phyloP scores from a whole-genome alignment of 2,888 invertebrate genomes.

The Hedychridium roseum region DNA sequence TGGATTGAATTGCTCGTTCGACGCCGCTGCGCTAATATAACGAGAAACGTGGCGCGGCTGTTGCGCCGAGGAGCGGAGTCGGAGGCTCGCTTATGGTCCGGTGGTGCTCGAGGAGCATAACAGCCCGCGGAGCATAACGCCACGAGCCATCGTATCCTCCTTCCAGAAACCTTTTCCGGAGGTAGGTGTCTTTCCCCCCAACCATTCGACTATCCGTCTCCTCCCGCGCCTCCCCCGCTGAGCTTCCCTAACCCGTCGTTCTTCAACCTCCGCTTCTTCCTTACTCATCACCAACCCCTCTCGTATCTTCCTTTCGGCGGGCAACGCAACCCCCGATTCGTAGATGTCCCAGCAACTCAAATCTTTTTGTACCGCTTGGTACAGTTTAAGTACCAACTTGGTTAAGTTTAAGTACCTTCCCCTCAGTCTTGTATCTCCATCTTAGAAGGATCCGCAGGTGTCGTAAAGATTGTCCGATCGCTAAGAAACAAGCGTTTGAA shows the following conservation, averaged over 20 bases:
- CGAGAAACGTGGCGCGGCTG: constrained; percentile 52
- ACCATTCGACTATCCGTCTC: no score
- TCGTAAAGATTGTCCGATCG: no score
- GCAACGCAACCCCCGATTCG: neutral
- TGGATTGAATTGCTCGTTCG: constrained; percentile 36
- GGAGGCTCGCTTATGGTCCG: constrained; percentile 62
- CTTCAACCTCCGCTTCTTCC: constrained; percentile 20
- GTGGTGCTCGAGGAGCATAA: constrained; percentile 62
- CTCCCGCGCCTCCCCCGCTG: constrained; percentile 19
- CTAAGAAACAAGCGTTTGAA: no score
- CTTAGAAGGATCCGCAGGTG: no score
- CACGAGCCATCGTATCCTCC: constrained; percentile 63
- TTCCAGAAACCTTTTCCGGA: constrained; percentile 49
- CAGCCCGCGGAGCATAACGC: constrained; percentile 62
- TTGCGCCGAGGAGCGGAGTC: constrained; percentile 44
- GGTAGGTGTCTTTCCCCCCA: no score
- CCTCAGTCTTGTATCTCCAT: no score
- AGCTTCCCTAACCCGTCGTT: constrained; percentile 5
- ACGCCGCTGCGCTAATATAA: constrained; percentile 60
- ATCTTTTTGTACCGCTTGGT: no score
- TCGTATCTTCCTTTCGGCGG: constrained; percentile 16
- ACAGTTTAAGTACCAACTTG: no score
- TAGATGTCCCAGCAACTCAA: no score
- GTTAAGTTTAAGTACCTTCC: no score
- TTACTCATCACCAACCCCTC: constrained; percentile 7